phyloP scores from a whole-genome alignment of 1,140 invertebrate species.

The Palaemon carinicauda region DNA sequence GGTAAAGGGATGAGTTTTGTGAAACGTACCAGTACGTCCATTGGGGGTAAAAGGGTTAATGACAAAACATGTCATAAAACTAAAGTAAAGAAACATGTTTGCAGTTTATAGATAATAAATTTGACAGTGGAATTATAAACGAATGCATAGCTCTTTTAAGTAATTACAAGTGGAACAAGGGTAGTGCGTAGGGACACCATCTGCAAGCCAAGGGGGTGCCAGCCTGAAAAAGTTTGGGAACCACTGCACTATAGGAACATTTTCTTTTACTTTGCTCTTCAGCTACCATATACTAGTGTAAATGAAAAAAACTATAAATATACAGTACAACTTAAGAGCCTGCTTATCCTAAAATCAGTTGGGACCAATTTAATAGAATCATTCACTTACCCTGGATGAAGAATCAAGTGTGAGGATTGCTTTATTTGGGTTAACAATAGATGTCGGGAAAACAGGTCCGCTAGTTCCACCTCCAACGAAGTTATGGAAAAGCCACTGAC shows the following conservation, averaged over 20 bases:
- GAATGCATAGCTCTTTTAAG: not conserved
- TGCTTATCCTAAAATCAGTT: too few species aligned
- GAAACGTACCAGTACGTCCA: too few species aligned
- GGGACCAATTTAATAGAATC: too few species aligned
- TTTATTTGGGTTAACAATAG: conserved; percentile 35
- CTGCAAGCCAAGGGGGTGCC: too few species aligned
- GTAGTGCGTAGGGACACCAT: too few species aligned
- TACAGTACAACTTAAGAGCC: not conserved
- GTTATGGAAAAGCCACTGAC: conserved; percentile 29
- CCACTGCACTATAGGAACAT: not conserved
- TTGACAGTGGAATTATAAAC: not conserved
- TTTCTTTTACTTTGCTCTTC: too few species aligned
- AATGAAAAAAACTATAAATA: not conserved
- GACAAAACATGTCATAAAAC: too few species aligned
- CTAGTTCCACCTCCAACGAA: conserved; percentile 21
- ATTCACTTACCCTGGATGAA: conserved; percentile 15
- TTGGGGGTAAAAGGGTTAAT: too few species aligned
- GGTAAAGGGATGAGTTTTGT: too few species aligned
- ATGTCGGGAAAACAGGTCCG: not conserved
- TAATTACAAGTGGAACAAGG: too few species aligned
- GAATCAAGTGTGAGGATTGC: conserved; percentile 35
- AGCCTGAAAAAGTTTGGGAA: too few species aligned
- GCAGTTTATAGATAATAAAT: not conserved
- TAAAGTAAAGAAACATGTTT: not conserved
- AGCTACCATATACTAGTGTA: too few species aligned